Base-by-base conservation (phyloP, 23 tunicate genomes). In the Botrylloides violaceus region DNA sequence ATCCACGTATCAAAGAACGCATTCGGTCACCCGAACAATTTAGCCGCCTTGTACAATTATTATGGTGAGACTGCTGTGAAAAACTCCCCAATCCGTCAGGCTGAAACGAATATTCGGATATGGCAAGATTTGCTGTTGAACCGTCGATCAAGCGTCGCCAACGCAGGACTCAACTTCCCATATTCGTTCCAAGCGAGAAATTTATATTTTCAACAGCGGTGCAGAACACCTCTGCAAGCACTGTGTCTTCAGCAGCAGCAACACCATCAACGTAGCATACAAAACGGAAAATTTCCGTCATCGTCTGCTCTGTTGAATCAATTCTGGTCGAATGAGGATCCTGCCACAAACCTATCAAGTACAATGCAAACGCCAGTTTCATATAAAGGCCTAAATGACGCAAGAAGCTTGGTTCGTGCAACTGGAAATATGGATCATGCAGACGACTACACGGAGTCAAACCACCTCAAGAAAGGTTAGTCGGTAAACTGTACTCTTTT, bases 161-260 rank as follows among this genome's bases (percentile, higher is more conserved):
- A 1, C 7, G 3, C 70, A 33, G 58, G 30, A 4, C 47, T 68
- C 32, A 43, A n/a, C 1, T 43, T 32, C 37, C 74, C 74, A 21
- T 68, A 68, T 43, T 43, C 74, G 29, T 1, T 32, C n/a, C 74
- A 36, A 19, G 58, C 74, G 0, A 1, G 74, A 68, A 68, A 68
- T 37, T 28, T 68, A 20, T 68, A 68, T 43, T 56, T 68, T 38
- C 74, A 68, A 43, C 43, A 36, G 19, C 36, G 58, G 37, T 68
- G 74, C 37, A 35, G 74, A 25, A 43, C 36, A 25, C 74, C 74
- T 19, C 24, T 68, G 29, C 74, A 68, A 43, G 74, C 74, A n/a
- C 37, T 68, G 36, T 68, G 37, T 43, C 22, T 68, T 0, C 74
- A 68, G 2, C 74, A 68, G 2, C 74, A 68, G 47, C 71, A 65